Evolutionary conservation across 2,888 invertebrate genomes (phyloP), one percentile per base, ranked within the genome.

Genomic region (Apamea sordens): DNA sequence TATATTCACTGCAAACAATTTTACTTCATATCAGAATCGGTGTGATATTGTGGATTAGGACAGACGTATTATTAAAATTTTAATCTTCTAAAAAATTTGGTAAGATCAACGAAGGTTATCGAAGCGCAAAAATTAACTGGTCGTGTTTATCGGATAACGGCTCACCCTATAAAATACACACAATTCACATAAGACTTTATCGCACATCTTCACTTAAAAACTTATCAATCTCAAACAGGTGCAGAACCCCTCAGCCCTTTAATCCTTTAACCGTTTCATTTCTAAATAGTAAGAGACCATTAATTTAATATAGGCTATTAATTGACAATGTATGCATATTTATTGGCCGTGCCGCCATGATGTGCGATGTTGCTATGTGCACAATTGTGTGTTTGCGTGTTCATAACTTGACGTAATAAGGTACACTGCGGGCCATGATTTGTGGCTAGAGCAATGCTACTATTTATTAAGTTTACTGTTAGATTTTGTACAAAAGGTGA

Each of bases 271-370:
- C 77, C 47, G 74, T 86, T 80, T 64, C 76, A 73, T 80, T 86
- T 81, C 86, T 84, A 84, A 85, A 84, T 86, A 78, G 76, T 77
- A 72, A 67, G 80, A 77, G 76, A 65, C 80, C 75, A 88, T 88
- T 87, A 88, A 88, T 87, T 85, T 80, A 84, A 86, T 88, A 88
- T 73, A 84, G 67, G 75, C 82, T 78, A 89, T 88, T 89, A 89
- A 89, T 88, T 88, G 88, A 84, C 86, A 89, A 88, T 88, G 74
- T 88, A 86, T 86, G 72, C 73, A 81, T 87, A 86, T 89, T 87
- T 89, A 89, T 88, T 83, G 78, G 64, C n/a, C 21, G 18, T 36
- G 61, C 53, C 18, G 53, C 53, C 53, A 72, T 89, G 89, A 89
- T 89, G 87, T 87, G 89, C 81, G 84, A 86, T 80, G 86, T 81